Evolutionary conservation across 1,140 invertebrate species (phyloP), one percentile per base, ranked within the genome.

Genomic region (Aphaenogaster rudis): DNA sequence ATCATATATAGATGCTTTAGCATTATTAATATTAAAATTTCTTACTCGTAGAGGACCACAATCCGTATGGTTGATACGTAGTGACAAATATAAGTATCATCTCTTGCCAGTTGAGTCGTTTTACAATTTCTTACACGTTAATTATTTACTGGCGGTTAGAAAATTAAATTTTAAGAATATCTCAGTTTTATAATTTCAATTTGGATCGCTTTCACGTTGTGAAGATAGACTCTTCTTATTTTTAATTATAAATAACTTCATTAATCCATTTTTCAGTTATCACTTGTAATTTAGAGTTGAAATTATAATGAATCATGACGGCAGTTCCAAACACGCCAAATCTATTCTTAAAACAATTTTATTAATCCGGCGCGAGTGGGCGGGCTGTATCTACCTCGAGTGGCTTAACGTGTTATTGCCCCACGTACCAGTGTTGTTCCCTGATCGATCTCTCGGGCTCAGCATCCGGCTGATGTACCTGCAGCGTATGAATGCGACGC

Each of bases 401-500:
- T 81, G 21, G 50, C 39, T 71, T 57, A 59, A 59, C 42, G 39
- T 36, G 67, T 82, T 82, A 82, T 82, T 74, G 28, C 42, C n/a
- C 67, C 45, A 15, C 28, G 48, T 9, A 52, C 50, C 36, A 71
- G 61, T 21, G 42, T 33, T 87, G 77, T 69, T 63, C 54, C 50
- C 15, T 42, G 63, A 82, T 69, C 48, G 71, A 84, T 57, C 52
- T 33, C 36, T 15, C 54, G 36, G 33, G 28, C 42, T 50, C 52
- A 36, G 42, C 76, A 84, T 86, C 61, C 61, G 77, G 71, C 33
- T 21, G 86, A 63, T 67, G 79, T 69, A 74, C 66, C 33, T 63
- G 78, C 79, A 61, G 45, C 59, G 39, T 80, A 80, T 61, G 88
- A 88, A 90, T 84, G 78, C 77, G 33, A 61, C 39, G 88, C 88